Evolutionary conservation across 2,797 vertebrate species (phyloP).

Genomic region (Pseudomugil tenellus): DNA sequence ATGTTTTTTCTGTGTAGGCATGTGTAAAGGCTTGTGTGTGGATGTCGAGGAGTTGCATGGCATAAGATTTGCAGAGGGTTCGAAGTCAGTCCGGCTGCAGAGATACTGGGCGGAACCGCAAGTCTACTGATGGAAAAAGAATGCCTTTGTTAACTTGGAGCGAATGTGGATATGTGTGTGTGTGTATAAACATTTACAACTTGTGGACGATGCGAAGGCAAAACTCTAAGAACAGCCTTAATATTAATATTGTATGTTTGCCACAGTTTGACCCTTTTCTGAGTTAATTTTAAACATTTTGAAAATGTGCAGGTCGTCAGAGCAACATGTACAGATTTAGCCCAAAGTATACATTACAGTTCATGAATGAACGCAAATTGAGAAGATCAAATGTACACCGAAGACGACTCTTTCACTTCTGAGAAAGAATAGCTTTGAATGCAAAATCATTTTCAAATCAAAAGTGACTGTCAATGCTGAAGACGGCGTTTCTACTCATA

Average conservation of each 20-base stretch:
- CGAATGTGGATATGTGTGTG: conserved; percentile 68
- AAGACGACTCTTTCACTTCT: not conserved
- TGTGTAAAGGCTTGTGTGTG: conserved; percentile 17
- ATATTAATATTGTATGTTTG: conserved; percentile 12
- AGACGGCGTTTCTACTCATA: not conserved
- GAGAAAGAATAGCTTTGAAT: not conserved
- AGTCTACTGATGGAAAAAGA: conserved; percentile 79
- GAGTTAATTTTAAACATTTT: not conserved
- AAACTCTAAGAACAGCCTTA: conserved; percentile 14
- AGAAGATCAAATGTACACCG: not conserved
- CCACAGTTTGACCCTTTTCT: conserved; percentile 14
- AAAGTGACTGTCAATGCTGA: not conserved
- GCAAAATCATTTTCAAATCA: not conserved
- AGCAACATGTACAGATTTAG: not conserved
- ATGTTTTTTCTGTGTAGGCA: conserved; percentile 36
- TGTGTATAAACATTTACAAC: conserved; percentile 74
- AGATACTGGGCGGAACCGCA: conserved; percentile 64
- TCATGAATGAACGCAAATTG: not conserved
- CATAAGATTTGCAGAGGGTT: conserved; percentile 48
- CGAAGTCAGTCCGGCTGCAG: conserved; percentile 43
- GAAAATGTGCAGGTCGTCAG: not conserved
- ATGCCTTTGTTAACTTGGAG: conserved; percentile 68
- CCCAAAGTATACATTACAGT: not conserved
- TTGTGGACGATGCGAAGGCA: conserved; percentile 27
- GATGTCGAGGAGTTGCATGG: conserved; percentile 38